Base-by-base conservation (phyloP, 2,797 vertebrate genomes). In the Rhinophrynus dorsalis region DNA sequence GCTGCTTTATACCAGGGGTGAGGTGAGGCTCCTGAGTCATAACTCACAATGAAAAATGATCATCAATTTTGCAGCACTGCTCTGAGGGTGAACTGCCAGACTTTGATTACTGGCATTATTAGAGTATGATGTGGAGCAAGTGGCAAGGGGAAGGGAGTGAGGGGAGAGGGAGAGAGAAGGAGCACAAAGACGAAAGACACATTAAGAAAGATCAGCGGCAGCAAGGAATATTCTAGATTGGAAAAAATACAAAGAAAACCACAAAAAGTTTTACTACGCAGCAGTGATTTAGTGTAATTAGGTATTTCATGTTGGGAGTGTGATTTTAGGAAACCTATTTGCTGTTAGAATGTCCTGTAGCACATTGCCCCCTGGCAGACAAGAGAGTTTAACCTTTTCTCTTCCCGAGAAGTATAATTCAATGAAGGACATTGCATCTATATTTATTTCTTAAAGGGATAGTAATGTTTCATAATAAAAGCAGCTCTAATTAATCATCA, bases 21-120 rank as follows among this genome's bases (percentile, higher is more conserved):
- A 90, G 84, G 82, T 81, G 67, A 82, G 75, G 76, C 48, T 76
- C 73, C 75, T 59, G 78, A 83, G 81, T 81, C 83, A 81, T 85
- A 82, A 81, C 82, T 85, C 84, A 85, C 84, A 84, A 88, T 80
- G 76, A 84, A 84, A 79, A 87, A 83, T 69, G 79, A 80, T 85
- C 81, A 75, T 79, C 83, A 72, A 50, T 85, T 79, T 60, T 84
- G 77, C 67, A 52, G 50, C 75, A 62, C 51, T 66, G 60, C 74
- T 82, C 82, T 79, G 77, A 63, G 81, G 77, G 78, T 76, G 78
- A 83, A 77, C 70, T 57, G 76, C 59, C 63, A 21, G 80, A 56
- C 71, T 74, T 60, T 76, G 79, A 82, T 81, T 78, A 63, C 84
- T 66, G 33, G 66, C 68, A 70, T 78, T 76, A 75, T 79, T 81